These are phyloP conservation scores for Ciconia stormi DNA, from an alignment of 2,113 vertebrate species.

Conservation along the genomic window DNA sequence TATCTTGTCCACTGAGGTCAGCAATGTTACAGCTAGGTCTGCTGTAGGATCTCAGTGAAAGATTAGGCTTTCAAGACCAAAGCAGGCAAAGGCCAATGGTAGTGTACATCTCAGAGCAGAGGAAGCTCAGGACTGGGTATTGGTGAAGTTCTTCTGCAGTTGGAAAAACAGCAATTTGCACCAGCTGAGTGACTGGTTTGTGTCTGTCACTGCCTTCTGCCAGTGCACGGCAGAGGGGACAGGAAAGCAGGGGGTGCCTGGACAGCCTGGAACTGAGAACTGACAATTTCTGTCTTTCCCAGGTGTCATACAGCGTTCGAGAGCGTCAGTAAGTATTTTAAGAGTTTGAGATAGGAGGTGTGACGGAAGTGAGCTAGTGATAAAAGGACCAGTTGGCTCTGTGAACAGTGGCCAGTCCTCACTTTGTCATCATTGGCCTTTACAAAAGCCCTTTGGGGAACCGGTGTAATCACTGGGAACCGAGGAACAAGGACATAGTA, in stretches of 20 bases:
- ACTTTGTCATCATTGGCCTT: neutral
- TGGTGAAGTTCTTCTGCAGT: neutral
- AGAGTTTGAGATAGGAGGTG: neutral
- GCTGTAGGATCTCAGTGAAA: neutral
- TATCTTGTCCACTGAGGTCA: neutral
- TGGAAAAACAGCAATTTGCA: neutral
- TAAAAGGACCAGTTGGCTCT: neutral
- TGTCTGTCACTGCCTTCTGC: neutral
- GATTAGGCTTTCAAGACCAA: neutral
- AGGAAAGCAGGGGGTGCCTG: neutral
- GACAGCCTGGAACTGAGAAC: neutral
- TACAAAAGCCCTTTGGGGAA: neutral
- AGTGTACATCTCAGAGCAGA: neutral
- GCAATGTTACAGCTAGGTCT: neutral
- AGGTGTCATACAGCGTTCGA: neutral
- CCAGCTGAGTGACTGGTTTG: neutral
- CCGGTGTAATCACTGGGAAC: neutral
- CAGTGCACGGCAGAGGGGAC: neutral
- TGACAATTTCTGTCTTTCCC: neutral
- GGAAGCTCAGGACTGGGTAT: neutral
- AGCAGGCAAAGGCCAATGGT: neutral
- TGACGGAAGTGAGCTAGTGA: neutral
- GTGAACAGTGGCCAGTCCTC: neutral
- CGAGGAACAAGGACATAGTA: neutral
- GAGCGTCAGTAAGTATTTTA: neutral